These are phyloP conservation scores for Salarias fasciatus DNA, from an alignment of 2,797 vertebrate genomes.

Conservation along the genomic window DNA sequence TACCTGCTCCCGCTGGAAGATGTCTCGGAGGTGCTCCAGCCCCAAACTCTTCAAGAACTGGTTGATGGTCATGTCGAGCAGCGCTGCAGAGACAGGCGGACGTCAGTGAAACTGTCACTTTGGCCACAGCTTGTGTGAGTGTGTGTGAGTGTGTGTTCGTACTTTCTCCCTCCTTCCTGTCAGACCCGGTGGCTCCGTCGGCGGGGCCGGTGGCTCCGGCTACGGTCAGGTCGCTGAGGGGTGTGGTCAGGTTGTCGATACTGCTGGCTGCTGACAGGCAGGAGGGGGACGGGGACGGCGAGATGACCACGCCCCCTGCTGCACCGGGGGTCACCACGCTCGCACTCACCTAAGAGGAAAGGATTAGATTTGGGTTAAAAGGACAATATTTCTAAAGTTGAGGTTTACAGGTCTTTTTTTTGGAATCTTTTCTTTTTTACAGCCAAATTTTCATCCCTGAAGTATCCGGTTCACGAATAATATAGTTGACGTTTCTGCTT, in stretches of 20 bases:
- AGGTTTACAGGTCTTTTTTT: too few species aligned
- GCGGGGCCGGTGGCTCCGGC: constrained; percentile 88
- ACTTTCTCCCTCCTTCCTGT: constrained; percentile 96
- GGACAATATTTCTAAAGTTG: neutral
- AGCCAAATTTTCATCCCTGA: too few species aligned
- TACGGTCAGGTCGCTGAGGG: constrained; percentile 86
- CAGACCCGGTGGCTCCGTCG: constrained; percentile 90
- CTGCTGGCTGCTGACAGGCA: constrained; percentile 97
- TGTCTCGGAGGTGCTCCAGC: constrained; percentile 95
- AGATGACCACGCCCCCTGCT: constrained; percentile 84
- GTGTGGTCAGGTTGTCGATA: constrained; percentile 92
- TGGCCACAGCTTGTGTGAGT: neutral
- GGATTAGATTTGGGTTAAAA: neutral
- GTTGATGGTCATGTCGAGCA: constrained; percentile 97
- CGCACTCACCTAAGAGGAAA: constrained; percentile 61
- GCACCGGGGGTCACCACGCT: constrained; percentile 67
- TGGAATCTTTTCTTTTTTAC: too few species aligned
- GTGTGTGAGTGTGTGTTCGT: constrained; percentile 1
- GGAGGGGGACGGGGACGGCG: constrained; percentile 93
- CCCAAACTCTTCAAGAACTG: constrained; percentile 97
- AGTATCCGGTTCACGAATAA: too few species aligned
- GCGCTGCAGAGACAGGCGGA: constrained; percentile 48
- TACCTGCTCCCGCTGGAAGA: constrained; percentile 97
- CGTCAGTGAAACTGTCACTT: neutral
- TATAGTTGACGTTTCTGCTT: neutral